These are phyloP conservation scores for Psettodes erumei DNA, from an alignment of 2,113 vertebrate genomes.

Conservation along the genomic window DNA sequence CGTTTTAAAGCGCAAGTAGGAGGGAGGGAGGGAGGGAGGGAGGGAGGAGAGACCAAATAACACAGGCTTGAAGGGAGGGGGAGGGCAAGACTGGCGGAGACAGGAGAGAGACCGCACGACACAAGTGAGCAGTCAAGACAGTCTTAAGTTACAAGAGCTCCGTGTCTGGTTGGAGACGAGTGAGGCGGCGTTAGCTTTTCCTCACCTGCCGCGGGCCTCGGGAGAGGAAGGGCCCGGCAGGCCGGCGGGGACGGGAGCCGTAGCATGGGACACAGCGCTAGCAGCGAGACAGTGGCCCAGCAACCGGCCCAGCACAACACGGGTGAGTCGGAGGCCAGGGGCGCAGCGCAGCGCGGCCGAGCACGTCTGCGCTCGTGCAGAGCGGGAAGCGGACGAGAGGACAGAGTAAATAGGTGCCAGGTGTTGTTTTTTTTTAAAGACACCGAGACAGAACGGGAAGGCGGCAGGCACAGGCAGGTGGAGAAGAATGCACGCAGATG, in stretches of 20 bases:
- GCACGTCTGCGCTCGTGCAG: neutral
- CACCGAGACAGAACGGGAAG: conserved; percentile 13
- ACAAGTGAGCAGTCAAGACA: conserved; percentile 41
- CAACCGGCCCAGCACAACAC: conserved; percentile 62
- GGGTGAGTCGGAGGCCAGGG: conserved; percentile 65
- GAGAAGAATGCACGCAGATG: conserved; percentile 69
- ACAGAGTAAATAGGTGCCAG: neutral
- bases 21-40: conserved; percentile 81
- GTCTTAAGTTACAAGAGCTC: conserved; percentile 60
- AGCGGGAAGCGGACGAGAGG: neutral
- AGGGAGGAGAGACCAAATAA: conserved; percentile 85
- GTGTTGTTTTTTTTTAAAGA: conserved; percentile 39
- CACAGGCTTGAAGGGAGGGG: conserved; percentile 78
- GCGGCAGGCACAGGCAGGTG: conserved; percentile 68
- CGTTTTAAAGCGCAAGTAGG: conserved; percentile 75
- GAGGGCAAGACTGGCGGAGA: conserved; percentile 45
- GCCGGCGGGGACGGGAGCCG: conserved; percentile 47
- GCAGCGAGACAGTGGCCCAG: conserved; percentile 70
- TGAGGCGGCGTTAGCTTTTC: conserved; percentile 39
- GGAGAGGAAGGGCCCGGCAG: conserved; percentile 61
- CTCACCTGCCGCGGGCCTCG: conserved; percentile 59
- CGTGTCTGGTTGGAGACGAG: conserved; percentile 27
- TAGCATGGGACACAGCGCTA: conserved; percentile 78
- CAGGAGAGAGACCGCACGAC: conserved; percentile 30
- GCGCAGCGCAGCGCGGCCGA: neutral